Base-by-base conservation (phyloP, 30 jellyfish, hydroid and myxozoan genomes). In the Hydra vulgaris region DNA sequence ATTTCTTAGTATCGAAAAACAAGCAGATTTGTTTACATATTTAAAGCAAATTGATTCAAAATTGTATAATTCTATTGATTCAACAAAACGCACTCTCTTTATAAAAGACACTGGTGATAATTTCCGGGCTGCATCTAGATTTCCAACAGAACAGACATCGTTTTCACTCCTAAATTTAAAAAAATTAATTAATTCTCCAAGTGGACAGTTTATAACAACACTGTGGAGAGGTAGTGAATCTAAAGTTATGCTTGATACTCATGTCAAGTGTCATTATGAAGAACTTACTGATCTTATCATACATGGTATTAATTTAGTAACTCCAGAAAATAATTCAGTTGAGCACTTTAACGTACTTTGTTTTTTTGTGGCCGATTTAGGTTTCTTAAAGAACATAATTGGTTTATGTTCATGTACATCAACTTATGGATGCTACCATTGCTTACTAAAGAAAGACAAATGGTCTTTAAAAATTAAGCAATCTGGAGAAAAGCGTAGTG, bases 391-490 rank as follows among this genome's bases (percentile, higher is more conserved):
- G 24, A 26, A 79, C 7, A 21, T 79, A n/a, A 19, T 79, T 18
- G 86, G 86, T 19, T 18, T 53, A 20, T 79, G 86, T 79, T 71
- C 66, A n/a, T 73, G 81, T 73, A 73, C 81, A 23, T 73, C 81
- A 21, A 21, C 66, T 19, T 73, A 73, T 73, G 81, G 81, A 18
- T 73, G 81, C 66, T 73, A 26, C 40, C 81, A 73, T 21, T 73
- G 81, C 61, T 73, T 68, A 40, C 15, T 20, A 76, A 17, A 27
- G 27, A 26, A 18, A 26, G 52, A 76, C 23, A 21, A 76, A 26
- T 76, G 84, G 84, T 22, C 23, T 15, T 20, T 19, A 19, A 0
- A 27, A 19, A 53, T 0, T 5, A 76, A 53, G 79, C 78, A 76
- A 25, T 53, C 22, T 18, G 84, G 84, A 5, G 56, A 53, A 0